Conservation (phyloP, 2,797 vertebrate genomes). For the Micropoecilia bifurca region DNA sequence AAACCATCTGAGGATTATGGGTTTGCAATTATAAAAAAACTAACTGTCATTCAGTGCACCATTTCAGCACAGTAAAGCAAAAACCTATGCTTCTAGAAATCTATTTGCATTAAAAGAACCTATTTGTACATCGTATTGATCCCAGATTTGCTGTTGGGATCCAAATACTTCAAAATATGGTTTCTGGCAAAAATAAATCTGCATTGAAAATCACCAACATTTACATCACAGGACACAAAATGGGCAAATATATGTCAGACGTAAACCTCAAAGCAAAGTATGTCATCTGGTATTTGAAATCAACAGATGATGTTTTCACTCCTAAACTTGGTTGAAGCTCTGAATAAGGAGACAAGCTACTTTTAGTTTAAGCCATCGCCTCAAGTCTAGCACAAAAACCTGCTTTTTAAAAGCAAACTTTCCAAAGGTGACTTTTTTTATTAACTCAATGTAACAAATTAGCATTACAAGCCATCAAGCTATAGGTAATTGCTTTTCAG, state of each 20-base stretch:
- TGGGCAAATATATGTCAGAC: neutral
- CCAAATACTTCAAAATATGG: neutral
- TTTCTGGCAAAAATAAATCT: neutral
- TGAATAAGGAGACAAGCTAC: neutral
- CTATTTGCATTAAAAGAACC: neutral
- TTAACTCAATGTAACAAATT: neutral
- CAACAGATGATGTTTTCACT: neutral
- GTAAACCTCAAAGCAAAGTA: neutral
- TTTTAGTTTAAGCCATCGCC: neutral
- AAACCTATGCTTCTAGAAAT: neutral
- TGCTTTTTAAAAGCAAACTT: neutral
- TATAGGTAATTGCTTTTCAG: neutral
- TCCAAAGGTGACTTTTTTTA: neutral
- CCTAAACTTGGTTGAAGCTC: neutral
- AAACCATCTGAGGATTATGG: neutral
- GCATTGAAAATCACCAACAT: neutral
- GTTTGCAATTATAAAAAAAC: neutral
- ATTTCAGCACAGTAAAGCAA: neutral
- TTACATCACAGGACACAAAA: constrained; percentile 19
- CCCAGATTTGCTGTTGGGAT: neutral
- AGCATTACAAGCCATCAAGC: neutral
- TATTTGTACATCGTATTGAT: neutral
- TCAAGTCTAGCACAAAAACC: neutral
- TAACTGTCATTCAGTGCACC: neutral
- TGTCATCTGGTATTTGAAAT: neutral